phyloP scores from a whole-genome alignment of 2,888 invertebrate species.

The Tyria jacobaeae region DNA sequence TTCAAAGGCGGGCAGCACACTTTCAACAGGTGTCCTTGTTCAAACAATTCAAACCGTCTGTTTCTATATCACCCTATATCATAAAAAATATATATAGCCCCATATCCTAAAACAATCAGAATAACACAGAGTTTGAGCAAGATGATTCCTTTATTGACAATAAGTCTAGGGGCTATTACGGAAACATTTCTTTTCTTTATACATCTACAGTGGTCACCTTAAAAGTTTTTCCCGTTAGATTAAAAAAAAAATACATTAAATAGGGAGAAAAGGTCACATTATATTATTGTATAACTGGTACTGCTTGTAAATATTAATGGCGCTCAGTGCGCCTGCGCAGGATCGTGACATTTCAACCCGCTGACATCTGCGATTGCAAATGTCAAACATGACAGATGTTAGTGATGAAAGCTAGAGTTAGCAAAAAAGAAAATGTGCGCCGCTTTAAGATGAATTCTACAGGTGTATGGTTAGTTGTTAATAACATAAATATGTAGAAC shows the following conservation, averaged over 20 bases:
- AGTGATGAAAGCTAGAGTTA: slow-evolving; percentile 42
- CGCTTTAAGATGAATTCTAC: slow-evolving; percentile 7
- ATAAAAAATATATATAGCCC: too few species aligned
- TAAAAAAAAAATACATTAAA: slow-evolving; percentile 24
- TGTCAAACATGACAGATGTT: slow-evolving; percentile 50
- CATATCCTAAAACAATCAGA: too few species aligned
- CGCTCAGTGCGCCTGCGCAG: slow-evolving; percentile 29
- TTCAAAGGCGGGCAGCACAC: too few species aligned
- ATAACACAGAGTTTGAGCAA: too few species aligned
- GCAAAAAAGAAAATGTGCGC: slow-evolving; percentile 26
- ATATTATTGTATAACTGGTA: slow-evolving; percentile 42
- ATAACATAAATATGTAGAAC: background rate
- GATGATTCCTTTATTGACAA: too few species aligned
- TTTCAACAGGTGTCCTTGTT: too few species aligned
- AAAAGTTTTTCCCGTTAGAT: background rate
- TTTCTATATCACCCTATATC: too few species aligned
- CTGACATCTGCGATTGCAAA: slow-evolving; percentile 48
- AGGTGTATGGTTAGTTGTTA: background rate
- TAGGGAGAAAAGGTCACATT: slow-evolving; percentile 34
- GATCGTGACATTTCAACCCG: slow-evolving; percentile 50
- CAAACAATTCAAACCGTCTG: too few species aligned
- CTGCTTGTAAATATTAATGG: slow-evolving; percentile 47
- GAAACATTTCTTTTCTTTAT: background rate
- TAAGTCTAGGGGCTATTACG: too few species aligned
- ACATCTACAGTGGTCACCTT: background rate